These are phyloP conservation scores for Hedya salicella DNA, from an alignment of 2,888 invertebrate species.

Conservation along the genomic window DNA sequence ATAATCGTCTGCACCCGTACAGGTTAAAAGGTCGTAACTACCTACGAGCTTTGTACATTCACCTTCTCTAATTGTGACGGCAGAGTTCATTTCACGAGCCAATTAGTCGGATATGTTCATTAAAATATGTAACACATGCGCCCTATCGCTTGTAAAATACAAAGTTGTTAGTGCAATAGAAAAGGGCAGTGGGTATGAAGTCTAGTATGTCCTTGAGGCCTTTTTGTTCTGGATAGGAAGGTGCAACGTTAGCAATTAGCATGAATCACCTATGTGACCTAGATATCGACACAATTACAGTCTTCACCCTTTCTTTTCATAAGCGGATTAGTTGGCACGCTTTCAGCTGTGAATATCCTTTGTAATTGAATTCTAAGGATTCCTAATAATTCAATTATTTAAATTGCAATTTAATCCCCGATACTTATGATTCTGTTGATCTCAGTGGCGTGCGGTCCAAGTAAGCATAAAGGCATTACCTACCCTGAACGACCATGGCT, in stretches of 20 bases:
- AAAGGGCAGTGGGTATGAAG: background rate
- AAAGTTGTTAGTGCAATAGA: background rate
- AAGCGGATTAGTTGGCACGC: slow-evolving; percentile 18
- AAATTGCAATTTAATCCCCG: no score
- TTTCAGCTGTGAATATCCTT: background rate
- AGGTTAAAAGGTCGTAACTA: background rate
- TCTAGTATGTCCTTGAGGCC: background rate
- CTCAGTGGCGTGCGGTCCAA: no score
- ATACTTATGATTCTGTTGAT: no score
- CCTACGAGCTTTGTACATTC: background rate
- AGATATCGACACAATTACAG: slow-evolving; percentile 15
- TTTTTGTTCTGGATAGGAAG: background rate
- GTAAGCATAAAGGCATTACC: no score
- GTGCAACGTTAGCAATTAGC: slow-evolving; percentile 15
- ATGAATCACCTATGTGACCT: slow-evolving; percentile 21
- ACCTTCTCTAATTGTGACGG: background rate
- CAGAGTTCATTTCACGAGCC: background rate
- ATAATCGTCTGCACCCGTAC: slow-evolving; percentile 9
- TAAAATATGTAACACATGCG: background rate
- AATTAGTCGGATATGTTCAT: background rate
- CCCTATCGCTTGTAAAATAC: background rate
- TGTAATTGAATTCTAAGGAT: background rate
- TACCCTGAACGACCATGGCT: no score
- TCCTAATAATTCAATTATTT: no score
- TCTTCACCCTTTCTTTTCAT: slow-evolving; percentile 15